Conservation (phyloP, 53 echinoderm and acorn worm species). For the Zoroaster sp. region DNA sequence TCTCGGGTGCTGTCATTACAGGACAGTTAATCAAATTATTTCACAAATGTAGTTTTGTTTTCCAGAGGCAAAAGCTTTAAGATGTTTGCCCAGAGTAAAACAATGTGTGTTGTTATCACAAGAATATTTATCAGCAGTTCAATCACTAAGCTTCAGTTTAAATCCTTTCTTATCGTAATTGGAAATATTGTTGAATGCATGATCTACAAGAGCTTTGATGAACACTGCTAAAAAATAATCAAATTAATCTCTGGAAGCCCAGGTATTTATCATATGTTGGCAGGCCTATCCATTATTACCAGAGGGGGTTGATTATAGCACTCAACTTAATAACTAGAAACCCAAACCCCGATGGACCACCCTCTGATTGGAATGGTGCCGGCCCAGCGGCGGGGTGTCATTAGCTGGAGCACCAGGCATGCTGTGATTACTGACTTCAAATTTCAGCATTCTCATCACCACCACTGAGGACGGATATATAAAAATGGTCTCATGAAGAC, state of each 20-base stretch:
- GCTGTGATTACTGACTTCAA: slow-evolving; percentile 45
- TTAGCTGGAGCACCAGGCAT: slow-evolving; percentile 22
- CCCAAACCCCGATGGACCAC: not conserved
- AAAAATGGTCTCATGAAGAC: not conserved
- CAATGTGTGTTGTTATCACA: too few relatives aligned
- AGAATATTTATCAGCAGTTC: too few relatives aligned
- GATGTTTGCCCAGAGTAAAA: too few relatives aligned
- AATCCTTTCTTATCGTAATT: not conserved
- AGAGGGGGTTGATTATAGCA: not conserved
- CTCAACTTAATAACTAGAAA: not conserved
- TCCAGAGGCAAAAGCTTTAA: too few relatives aligned
- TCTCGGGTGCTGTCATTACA: too few relatives aligned
- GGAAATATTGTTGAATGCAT: too few relatives aligned
- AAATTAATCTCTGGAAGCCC: not conserved
- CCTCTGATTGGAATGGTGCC: slow-evolving; percentile 31
- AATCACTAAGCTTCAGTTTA: too few relatives aligned
- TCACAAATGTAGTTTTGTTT: too few relatives aligned
- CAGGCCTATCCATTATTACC: not conserved
- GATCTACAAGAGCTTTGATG: not conserved
- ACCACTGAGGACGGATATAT: not conserved
- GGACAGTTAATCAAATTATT: too few relatives aligned
- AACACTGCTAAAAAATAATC: not conserved
- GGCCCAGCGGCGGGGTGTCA: slow-evolving; percentile 39
- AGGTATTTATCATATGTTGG: not conserved
- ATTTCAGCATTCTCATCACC: slow-evolving; percentile 43